Base-by-base conservation (phyloP, 2,113 vertebrate species). In the Pungitius pungitius region DNA sequence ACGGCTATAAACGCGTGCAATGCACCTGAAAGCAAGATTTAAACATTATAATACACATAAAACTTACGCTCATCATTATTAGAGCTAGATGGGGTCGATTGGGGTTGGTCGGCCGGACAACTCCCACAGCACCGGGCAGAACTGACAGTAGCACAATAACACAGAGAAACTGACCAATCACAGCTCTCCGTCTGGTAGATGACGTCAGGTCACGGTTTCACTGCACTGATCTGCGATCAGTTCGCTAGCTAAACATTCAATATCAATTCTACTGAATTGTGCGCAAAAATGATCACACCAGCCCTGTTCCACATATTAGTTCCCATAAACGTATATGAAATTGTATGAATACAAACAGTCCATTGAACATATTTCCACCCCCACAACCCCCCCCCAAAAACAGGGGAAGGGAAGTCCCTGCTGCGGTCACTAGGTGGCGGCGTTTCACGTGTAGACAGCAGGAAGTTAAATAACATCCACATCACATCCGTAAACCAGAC, bases 401-500 rank as follows among this genome's bases (percentile, higher is more conserved):
- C 49, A 49, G 3, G 47, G 4, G 40, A 9, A 11, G 14, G 2
- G 5, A 3, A 33, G 13, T 37, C 2, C 15, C 49, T 3, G 3
- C 0, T 30, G 13, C 9, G 1, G 67, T 2, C 88, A 42, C 27
- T 40, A 77, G 86, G 73, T 58, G 86, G 85, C 78, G 42, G 8
- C 69, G 73, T 82, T 85, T 35, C 10, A 1, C 40, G 2, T 22
- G 3, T 6, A 14, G 4, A 24, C 3, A 69, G 37, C 60, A 70
- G 80, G 75, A 90, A 73, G 81, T 77, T 0, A 56, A 26, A 40
- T 3, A 15, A 56, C 17, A 42, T 60, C 82, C 79, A 75, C 88
- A 83, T 91, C 88, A 89, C 75, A 83, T 91, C 91, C 89, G 90
- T 47, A 39, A 84, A 40, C 12, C 18, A 43, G 3, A 69, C 47